Evolutionary conservation across 2,113 vertebrate species (phyloP).

Genomic region (Callopanchax toddi): DNA sequence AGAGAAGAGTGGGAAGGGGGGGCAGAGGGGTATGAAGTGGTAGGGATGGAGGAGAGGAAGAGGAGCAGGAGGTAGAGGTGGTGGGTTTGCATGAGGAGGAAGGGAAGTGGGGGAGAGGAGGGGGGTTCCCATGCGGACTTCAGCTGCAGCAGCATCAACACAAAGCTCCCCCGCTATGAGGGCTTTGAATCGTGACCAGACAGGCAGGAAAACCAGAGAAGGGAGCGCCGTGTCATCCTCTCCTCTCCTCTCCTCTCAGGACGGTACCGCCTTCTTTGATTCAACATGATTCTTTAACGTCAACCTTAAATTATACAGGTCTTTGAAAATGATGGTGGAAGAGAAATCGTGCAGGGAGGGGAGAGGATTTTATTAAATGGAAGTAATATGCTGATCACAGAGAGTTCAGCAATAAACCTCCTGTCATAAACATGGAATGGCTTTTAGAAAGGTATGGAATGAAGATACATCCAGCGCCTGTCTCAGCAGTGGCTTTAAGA

Average conservation of each 20-base stretch:
- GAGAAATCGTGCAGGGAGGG: constrained; percentile 10
- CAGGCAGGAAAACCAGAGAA: constrained; percentile 46
- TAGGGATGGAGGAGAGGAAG: constrained; percentile 11
- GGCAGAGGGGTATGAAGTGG: constrained; percentile 27
- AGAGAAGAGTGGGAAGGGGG: constrained; percentile 4
- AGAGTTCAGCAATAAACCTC: constrained; percentile 23
- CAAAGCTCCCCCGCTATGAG: constrained; percentile 50
- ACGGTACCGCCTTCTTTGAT: constrained; percentile 51
- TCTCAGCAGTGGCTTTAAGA: too few species aligned
- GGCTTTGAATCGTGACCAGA: constrained; percentile 79
- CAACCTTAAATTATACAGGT: constrained; percentile 21
- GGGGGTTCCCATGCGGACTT: constrained; percentile 71
- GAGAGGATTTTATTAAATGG: neutral
- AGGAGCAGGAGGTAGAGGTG: constrained; percentile 8
- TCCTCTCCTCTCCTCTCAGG: constrained; percentile 36
- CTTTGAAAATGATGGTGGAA: constrained; percentile 1
- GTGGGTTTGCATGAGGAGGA: constrained; percentile 1
- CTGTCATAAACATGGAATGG: neutral
- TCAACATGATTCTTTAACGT: constrained; percentile 1
- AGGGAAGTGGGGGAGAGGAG: neutral
- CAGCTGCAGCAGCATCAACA: constrained; percentile 66
- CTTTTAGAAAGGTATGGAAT: neutral
- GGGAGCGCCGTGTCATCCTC: constrained; percentile 49
- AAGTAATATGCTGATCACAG: constrained; percentile 17
- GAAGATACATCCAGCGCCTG: too few species aligned